These are phyloP conservation scores for Archivesica marissinica DNA, from an alignment of 1,140 invertebrate genomes.

Conservation along the genomic window DNA sequence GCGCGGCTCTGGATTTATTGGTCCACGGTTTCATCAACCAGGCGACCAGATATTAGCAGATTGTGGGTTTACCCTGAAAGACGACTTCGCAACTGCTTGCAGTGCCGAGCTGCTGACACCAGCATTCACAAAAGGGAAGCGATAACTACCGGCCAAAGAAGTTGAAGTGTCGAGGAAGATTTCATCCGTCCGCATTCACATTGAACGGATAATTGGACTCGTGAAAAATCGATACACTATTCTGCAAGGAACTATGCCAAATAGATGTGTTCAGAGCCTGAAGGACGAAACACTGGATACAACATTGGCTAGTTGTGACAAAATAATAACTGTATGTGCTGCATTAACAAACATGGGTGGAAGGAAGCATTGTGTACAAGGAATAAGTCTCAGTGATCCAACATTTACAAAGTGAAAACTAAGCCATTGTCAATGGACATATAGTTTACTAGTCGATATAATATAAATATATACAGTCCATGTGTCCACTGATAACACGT, in stretches of 20 bases:
- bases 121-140: conserved; percentile 29
- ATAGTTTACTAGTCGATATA: too few species aligned
- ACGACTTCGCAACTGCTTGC: conserved; percentile 64
- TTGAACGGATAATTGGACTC: conserved; percentile 30
- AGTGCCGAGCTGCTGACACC: conserved; percentile 43
- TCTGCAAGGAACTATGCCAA: conserved; percentile 11
- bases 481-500: too few species aligned
- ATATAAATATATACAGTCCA: too few species aligned
- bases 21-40: conserved; percentile 25
- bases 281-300: background rate
- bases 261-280: background rate
- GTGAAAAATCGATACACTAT: background rate
- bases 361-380: background rate
- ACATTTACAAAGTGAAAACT: too few species aligned
- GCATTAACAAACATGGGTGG: background rate
- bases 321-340: background rate
- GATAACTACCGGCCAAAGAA: background rate
- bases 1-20: conserved; percentile 53
- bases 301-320: background rate
- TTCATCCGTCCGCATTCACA: conserved; percentile 26
- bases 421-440: too few species aligned
- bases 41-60: conserved; percentile 63
- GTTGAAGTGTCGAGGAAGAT: conserved; percentile 25
- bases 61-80: background rate
- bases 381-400: too few species aligned